A percentile compares a stretch with the other conserved stretches of the same genome.
These are phyloP conservation scores for Pissodes strobi DNA, from an alignment of 1,140 invertebrate genomes.

Conservation along the genomic window DNA sequence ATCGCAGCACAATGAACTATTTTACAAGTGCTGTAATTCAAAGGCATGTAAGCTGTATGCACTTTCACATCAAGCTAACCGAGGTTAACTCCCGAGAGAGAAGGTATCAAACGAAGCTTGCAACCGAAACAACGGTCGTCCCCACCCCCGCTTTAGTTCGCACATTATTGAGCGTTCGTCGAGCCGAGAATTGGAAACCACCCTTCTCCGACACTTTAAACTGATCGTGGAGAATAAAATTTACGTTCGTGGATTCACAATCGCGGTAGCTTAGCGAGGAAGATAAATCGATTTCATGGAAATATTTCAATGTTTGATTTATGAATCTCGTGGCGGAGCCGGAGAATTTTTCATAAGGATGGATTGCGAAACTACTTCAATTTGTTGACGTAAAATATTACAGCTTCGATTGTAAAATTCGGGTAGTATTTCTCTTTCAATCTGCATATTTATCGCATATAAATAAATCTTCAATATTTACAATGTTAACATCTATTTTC, in stretches of 20 bases:
- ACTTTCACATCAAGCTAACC: slow-evolving; percentile 19
- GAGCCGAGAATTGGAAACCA: slow-evolving; percentile 56
- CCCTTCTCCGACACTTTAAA: slow-evolving; percentile 53
- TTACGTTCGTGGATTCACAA: slow-evolving; percentile 43
- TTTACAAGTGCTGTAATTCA: neutral
- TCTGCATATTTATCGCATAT: no score
- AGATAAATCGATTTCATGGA: slow-evolving; percentile 30
- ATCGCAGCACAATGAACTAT: neutral
- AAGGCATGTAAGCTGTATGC: slow-evolving; percentile 11
- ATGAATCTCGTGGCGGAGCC: neutral
- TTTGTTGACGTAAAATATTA: no score
- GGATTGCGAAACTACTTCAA: no score
- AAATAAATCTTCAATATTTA: no score
- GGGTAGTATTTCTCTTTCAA: no score
- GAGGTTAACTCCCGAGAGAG: slow-evolving; percentile 34
- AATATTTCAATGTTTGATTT: slow-evolving; percentile 30
- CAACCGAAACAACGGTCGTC: slow-evolving; percentile 54
- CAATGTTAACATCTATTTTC: no score
- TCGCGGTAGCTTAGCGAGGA: slow-evolving; percentile 27
- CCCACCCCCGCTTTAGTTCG: slow-evolving; percentile 53
- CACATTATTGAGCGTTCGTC: slow-evolving; percentile 56
- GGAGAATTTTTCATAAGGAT: neutral
- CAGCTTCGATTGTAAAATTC: no score
- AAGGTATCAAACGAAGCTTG: slow-evolving; percentile 54
- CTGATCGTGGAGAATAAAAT: slow-evolving; percentile 56